Conservation (phyloP, 2,888 invertebrate genomes). For the Trisateles emortualis region DNA sequence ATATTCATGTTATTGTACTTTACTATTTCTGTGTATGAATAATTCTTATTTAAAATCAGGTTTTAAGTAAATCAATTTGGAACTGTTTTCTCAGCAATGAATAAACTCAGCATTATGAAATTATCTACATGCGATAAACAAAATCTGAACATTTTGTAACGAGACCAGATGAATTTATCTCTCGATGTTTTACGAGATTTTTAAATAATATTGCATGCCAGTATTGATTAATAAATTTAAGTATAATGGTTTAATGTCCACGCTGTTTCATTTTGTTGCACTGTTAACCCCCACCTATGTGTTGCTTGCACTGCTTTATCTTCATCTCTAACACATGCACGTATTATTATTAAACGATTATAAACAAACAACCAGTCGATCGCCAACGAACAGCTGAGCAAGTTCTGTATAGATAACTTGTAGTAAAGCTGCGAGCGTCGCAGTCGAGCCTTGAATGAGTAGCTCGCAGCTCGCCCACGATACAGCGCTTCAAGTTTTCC, state of each 20-base stretch:
- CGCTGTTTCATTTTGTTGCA: conserved; percentile 73
- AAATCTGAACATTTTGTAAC: conserved; percentile 76
- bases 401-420: conserved; percentile 6
- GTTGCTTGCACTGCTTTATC: conserved; percentile 23
- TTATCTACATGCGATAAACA: conserved; percentile 68
- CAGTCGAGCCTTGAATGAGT: conserved; percentile 36
- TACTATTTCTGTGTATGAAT: conserved; percentile 79
- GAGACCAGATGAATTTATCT: conserved; percentile 81
- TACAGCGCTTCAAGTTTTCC: conserved; percentile 52
- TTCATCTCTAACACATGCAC: conserved; percentile 1
- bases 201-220: conserved; percentile 81
- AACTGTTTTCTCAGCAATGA: conserved; percentile 80
- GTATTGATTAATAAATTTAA: conserved; percentile 85
- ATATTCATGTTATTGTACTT: conserved; percentile 81
- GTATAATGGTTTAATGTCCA: conserved; percentile 78
- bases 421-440: conserved; percentile 25
- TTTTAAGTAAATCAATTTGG: conserved; percentile 84
- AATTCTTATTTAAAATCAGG: conserved; percentile 84
- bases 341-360: conserved; percentile 7
- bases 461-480: conserved; percentile 41
- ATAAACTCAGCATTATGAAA: conserved; percentile 80
- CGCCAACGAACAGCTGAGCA: conserved; percentile 17
- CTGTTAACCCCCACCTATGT: not conserved
- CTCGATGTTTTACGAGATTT: conserved; percentile 79
- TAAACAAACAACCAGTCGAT: conserved; percentile 17